These are phyloP conservation scores for Xyrichtys novacula DNA, from an alignment of 2,797 vertebrate species.

Conservation along the genomic window DNA sequence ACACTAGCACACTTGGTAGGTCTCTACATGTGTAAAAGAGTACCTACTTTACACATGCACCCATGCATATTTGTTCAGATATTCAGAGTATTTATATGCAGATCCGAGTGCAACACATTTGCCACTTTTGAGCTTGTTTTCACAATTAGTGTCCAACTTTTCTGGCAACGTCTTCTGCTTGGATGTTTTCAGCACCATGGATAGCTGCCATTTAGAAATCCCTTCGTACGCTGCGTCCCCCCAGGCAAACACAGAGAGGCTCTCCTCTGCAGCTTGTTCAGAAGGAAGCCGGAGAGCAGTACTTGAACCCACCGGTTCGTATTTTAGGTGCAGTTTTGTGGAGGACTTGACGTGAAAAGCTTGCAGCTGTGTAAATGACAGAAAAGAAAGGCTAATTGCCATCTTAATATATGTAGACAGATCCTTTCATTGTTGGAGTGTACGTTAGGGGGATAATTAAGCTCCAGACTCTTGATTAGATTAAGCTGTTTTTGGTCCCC, in stretches of 20 bases:
- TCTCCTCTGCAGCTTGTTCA: constrained; percentile 48
- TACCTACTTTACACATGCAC: background rate
- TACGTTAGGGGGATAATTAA: constrained; percentile 83
- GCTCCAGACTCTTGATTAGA: constrained; percentile 82
- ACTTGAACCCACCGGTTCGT: constrained; percentile 44
- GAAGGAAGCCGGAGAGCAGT: constrained; percentile 43
- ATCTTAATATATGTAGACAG: constrained; percentile 79
- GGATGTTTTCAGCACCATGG: constrained; percentile 61
- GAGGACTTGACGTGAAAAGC: constrained; percentile 55
- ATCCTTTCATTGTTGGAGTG: constrained; percentile 80
- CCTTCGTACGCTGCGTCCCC: constrained; percentile 36
- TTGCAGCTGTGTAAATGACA: constrained; percentile 76
- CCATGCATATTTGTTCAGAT: background rate
- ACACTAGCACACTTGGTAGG: no score
- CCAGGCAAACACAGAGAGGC: constrained; percentile 28
- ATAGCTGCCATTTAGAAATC: constrained; percentile 65
- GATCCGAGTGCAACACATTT: constrained; percentile 5
- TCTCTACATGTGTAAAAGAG: background rate
- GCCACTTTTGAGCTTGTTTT: constrained; percentile 16
- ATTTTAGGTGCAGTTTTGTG: constrained; percentile 64
- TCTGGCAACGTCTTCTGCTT: constrained; percentile 1
- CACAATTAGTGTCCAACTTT: constrained; percentile 40
- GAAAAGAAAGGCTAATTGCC: constrained; percentile 81
- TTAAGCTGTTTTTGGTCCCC: constrained; percentile 80
- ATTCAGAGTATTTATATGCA: background rate